Base-by-base conservation (phyloP, 2,888 invertebrate genomes). In the Ommatoiulus sabulosus region DNA sequence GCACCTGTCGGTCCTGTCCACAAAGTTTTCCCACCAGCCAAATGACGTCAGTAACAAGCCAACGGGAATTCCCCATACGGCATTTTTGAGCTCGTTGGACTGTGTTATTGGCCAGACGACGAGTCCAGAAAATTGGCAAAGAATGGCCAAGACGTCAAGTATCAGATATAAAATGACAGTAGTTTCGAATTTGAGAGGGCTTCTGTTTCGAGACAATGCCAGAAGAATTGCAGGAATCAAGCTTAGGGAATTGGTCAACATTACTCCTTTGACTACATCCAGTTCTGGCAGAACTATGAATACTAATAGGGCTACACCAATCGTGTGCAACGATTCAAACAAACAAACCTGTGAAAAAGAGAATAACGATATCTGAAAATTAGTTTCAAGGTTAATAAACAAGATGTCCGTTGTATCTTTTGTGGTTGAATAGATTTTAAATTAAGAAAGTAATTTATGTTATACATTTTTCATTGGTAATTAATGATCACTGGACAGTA, bases 21-120 rank as follows among this genome's bases (percentile, higher is more conserved):
- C 97, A 92, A 97, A 99, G 93, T 99, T 99, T 93, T 99, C 99
- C 99, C 99, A 99, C 98, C 98, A 99, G 44, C 97, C 97, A 72
- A 97, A 94, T 0, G 99, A 99, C 90, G 97, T 96, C 91, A 98
- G 95, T 88, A 97, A 93, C 63, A 97, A 94, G 0, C 97, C 94
- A 0, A 97, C 93, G 0, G 98, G 98, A 91, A 99, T 96, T 84
- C 97, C 94, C 97, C 97, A 97, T 80, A 97, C 91, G 90, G 89
- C 91, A 20, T 89, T 84, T 43, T 84, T 35, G 4, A 87, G 52
- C 10, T 89, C 10, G 87, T 86, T 8, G 35, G 20, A 46, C 7
- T 80, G 20, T 52, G 95, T 91, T 12, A 95, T 91, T 0, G 96
- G 95, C 95, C 96, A 96, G 6, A 95, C 93, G 3, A 96, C 92